Percentiles rank a stretch among this genome's conserved stretches.
Evolutionary conservation across 2,113 vertebrate genomes (phyloP).

Genomic region (Misgurnus anguillicaudatus): DNA sequence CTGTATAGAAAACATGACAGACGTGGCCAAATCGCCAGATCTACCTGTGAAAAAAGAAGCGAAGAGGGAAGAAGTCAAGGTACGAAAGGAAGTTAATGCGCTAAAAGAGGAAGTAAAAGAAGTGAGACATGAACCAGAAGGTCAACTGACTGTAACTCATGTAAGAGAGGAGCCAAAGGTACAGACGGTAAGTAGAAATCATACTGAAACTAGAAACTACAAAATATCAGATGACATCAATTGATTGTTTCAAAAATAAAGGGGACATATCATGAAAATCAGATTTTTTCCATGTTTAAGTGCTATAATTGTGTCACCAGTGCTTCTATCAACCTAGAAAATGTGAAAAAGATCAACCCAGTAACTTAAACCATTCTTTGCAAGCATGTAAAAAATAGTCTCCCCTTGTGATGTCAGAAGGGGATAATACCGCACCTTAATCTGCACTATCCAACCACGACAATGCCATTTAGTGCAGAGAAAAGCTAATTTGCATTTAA

Average conservation of each 20-base stretch:
- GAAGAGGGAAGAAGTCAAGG: constrained; percentile 6
- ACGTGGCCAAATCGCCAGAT: neutral
- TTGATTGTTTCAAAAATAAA: neutral
- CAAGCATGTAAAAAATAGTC: no score
- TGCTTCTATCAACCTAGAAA: no score
- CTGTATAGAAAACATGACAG: neutral
- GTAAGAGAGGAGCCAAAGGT: constrained; percentile 41
- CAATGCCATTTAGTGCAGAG: no score
- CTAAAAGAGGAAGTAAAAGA: constrained; percentile 44
- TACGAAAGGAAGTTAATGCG: constrained; percentile 17
- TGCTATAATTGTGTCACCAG: no score
- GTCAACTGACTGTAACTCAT: constrained; percentile 52
- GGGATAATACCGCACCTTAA: no score
- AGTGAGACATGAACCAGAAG: constrained; percentile 60
- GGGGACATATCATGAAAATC: no score
- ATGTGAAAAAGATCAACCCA: no score
- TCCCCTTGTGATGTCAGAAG: no score
- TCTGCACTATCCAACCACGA: no score
- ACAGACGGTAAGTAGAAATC: constrained; percentile 55
- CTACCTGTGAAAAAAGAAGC: neutral
- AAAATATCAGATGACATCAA: neutral
- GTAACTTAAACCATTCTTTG: no score
- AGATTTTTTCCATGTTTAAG: no score
- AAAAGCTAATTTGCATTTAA: no score
- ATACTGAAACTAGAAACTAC: neutral